Conservation (phyloP, 1,140 invertebrate genomes). For the Diprion similis region DNA sequence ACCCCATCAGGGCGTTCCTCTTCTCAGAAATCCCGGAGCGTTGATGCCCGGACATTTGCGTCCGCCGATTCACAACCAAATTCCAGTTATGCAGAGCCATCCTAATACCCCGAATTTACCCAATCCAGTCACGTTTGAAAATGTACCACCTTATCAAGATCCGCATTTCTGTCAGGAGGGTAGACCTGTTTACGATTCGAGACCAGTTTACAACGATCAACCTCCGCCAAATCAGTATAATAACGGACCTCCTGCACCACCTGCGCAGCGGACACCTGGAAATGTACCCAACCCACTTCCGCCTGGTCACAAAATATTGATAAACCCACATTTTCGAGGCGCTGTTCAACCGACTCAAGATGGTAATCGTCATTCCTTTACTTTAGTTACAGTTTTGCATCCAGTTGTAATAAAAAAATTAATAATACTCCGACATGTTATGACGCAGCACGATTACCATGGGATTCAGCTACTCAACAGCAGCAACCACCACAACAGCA, state of each 20-base stretch:
- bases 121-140: slow-evolving; percentile 45
- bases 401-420: neutral
- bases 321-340: slow-evolving; percentile 61
- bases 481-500: slow-evolving; percentile 32
- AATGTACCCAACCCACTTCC: slow-evolving; percentile 36
- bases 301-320: slow-evolving; percentile 58
- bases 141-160: slow-evolving; percentile 45
- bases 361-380: slow-evolving; percentile 36
- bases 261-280: slow-evolving; percentile 18
- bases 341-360: slow-evolving; percentile 46
- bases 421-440: slow-evolving; percentile 25
- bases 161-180: slow-evolving; percentile 33
- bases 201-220: slow-evolving; percentile 36
- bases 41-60: slow-evolving; percentile 37
- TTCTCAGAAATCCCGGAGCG: slow-evolving; percentile 31
- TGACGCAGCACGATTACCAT: slow-evolving; percentile 12
- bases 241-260: slow-evolving; percentile 29
- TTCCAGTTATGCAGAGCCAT: slow-evolving; percentile 27
- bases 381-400: neutral
- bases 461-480: slow-evolving; percentile 5
- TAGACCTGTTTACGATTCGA: slow-evolving; percentile 40
- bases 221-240: slow-evolving; percentile 35
- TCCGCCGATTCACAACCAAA: neutral
- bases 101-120: slow-evolving; percentile 29
- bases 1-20: slow-evolving; percentile 18